phyloP scores from a whole-genome alignment of 1,140 invertebrate species.

The Helicoverpa zea region DNA sequence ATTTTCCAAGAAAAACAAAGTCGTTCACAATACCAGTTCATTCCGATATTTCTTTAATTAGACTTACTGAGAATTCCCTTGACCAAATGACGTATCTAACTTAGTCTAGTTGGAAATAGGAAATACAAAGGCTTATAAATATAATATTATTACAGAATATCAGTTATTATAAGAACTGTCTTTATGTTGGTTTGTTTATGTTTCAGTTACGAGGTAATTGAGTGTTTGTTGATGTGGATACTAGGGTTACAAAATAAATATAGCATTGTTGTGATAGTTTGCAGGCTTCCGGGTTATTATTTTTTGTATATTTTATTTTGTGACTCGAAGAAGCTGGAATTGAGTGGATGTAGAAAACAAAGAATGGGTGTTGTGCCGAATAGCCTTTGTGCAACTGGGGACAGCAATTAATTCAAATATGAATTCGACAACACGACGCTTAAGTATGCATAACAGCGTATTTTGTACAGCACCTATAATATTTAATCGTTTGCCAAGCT shows the following conservation, averaged over 20 bases:
- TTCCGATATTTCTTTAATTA: conserved; percentile 4
- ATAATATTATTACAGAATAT: background rate
- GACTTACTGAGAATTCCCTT: conserved; percentile 3
- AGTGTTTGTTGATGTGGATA: background rate
- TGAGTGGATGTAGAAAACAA: too few species aligned
- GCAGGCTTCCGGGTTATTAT: too few species aligned
- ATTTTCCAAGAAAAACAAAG: background rate
- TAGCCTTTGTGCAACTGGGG: too few species aligned
- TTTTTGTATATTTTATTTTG: too few species aligned
- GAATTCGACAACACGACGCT: too few species aligned
- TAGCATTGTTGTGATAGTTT: background rate
- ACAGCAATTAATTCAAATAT: too few species aligned
- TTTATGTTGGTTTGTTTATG: background rate
- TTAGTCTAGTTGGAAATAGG: background rate
- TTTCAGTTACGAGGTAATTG: background rate
- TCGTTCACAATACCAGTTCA: background rate
- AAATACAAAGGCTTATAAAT: background rate
- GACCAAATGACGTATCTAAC: background rate
- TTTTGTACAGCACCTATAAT: too few species aligned
- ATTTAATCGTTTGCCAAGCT: too few species aligned
- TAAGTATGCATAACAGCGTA: too few species aligned
- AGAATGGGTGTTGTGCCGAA: too few species aligned
- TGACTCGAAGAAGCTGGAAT: too few species aligned
- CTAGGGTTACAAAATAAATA: background rate
- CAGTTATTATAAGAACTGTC: background rate